Base-by-base conservation (phyloP, 2,113 vertebrate species). In the Heliornis fulica region DNA sequence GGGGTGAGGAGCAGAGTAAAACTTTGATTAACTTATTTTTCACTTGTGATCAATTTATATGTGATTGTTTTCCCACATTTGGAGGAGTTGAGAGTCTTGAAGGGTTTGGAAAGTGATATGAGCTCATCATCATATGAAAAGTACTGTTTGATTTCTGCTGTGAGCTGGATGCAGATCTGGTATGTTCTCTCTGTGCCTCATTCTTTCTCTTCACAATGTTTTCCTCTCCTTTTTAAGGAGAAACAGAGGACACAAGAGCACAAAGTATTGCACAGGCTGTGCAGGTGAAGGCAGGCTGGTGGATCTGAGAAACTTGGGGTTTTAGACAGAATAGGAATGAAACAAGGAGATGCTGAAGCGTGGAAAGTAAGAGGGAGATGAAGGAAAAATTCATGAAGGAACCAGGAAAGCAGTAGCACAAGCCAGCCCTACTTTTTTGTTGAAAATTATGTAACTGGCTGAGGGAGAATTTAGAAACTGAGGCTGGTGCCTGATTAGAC, bases 1-100 rank as follows among this genome's bases (percentile, higher is more conserved):
- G 3, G 1, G 22, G 6, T 7, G 20, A 66, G 48, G 15, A 0
- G 3, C 4, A 7, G 31, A 12, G 18, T 1, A 40, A 32, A 20
- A 15, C 1, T 22, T 61, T 22, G 0, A 25, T 50, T 86, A 74
- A 29, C 7, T 81, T 77, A 40, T 74, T 6, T 4, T 81, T 43
- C 41, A 38, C 10, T 69, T 36, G 7, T 84, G 59, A 41, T 56
- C 19, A 4, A 16, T 84, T 87, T 86, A 77, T 63, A 29, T 66
- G 17, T 4, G 26, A 53, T 38, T 89, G 10, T 12, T 89, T 64
- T 65, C 60, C 46, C 38, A 54, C 20, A 31, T 85, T 88, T 72
- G 75, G 79, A 59, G 71, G 9, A 19, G 9, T 15, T 61, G 38
- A 60, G n/a, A 72, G 28, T 77, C 28, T 46, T 69, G 23, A 65